These are phyloP conservation scores for Sebastes aleutianus DNA, from an alignment of 2,797 vertebrate genomes.

Conservation along the genomic window DNA sequence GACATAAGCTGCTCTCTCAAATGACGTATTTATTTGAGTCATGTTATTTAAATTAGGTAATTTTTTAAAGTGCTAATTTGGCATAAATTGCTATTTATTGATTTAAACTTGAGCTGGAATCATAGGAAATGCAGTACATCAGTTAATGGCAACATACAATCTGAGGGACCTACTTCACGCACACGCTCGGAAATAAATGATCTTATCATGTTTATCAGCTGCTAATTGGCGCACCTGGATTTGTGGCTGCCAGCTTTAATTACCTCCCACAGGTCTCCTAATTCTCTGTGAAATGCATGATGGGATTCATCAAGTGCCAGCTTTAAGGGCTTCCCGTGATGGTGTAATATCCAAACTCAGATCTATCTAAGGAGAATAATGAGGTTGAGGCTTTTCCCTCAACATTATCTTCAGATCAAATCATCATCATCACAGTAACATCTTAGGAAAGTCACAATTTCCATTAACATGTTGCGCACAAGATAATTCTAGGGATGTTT, in stretches of 20 bases:
- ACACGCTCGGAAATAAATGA: slow-evolving; percentile 47
- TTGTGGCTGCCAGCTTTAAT: slow-evolving; percentile 64
- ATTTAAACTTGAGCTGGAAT: neutral
- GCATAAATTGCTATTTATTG: neutral
- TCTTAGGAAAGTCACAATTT: neutral
- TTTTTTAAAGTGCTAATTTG: neutral
- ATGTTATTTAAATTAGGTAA: neutral
- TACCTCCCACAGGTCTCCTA: slow-evolving; percentile 60
- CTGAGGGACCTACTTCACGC: neutral
- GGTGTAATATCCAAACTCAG: neutral
- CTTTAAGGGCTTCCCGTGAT: slow-evolving; percentile 27
- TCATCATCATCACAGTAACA: neutral
- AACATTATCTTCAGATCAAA: neutral
- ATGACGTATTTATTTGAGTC: neutral
- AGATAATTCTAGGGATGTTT: neutral
- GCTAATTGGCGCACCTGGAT: slow-evolving; percentile 73
- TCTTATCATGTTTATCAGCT: slow-evolving; percentile 65
- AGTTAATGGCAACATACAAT: neutral
- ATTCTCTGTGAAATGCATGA: slow-evolving; percentile 55
- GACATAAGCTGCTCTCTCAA: neutral
- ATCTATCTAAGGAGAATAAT: neutral
- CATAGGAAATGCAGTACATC: neutral
- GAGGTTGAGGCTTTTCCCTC: neutral
- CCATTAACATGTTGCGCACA: neutral
- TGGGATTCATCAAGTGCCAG: slow-evolving; percentile 49